These are phyloP conservation scores for Gorilla gorilla DNA, from an alignment of 2,113 vertebrate species.

Conservation along the genomic window DNA sequence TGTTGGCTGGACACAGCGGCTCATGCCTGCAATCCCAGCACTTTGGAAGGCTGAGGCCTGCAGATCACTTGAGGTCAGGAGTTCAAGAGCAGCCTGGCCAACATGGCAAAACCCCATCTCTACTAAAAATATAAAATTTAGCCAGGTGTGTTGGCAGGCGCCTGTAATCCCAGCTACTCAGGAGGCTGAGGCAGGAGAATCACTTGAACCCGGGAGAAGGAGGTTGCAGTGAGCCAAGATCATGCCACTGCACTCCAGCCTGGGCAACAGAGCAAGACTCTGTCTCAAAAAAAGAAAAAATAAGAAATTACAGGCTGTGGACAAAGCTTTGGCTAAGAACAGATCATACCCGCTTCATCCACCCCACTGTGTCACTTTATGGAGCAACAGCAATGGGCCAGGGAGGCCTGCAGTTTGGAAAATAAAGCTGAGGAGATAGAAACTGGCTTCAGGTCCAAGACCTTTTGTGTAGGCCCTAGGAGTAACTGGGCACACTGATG, in stretches of 20 bases:
- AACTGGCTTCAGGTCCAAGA: background rate
- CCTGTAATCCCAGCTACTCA: background rate
- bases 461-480: background rate
- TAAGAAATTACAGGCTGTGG: background rate
- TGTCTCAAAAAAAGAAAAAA: background rate
- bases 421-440: background rate
- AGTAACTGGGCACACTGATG: background rate
- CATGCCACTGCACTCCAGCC: background rate
- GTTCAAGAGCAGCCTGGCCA: background rate
- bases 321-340: background rate
- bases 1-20: too few relatives aligned
- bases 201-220: background rate
- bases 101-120: background rate
- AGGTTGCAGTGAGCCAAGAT: background rate
- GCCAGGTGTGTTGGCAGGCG: background rate
- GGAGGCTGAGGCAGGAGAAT: background rate
- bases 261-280: background rate
- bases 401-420: background rate
- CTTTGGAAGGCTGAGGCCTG: too few relatives aligned
- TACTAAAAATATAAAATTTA: background rate
- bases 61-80: too few relatives aligned
- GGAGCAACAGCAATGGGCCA: background rate
- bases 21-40: too few relatives aligned
- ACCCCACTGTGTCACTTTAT: background rate
- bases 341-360: too few relatives aligned